These are phyloP conservation scores for Delia radicum DNA, from an alignment of 1,140 invertebrate genomes.

Conservation along the genomic window DNA sequence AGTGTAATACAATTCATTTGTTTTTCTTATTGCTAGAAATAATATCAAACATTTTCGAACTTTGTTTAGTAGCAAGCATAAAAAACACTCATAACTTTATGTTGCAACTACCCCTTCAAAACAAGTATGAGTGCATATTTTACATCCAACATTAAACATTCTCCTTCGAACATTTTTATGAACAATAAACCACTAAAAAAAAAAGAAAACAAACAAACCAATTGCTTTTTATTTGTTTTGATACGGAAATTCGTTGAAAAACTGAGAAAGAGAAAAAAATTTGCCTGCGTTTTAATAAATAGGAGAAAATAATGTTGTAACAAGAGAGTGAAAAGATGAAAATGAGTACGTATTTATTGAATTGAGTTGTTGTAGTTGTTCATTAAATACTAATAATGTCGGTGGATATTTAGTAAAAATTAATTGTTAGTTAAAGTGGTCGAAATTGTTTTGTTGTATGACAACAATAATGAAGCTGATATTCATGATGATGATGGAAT, in stretches of 20 bases:
- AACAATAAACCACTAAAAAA: neutral
- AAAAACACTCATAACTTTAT: neutral
- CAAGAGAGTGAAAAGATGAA: neutral
- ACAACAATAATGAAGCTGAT: no score
- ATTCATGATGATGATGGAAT: no score
- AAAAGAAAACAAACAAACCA: neutral
- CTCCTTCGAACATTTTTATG: neutral
- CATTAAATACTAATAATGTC: no score
- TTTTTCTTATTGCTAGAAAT: neutral
- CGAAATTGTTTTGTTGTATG: no score
- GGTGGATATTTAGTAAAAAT: no score
- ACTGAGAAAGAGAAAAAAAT: no score
- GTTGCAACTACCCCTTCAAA: neutral
- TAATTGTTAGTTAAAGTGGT: no score
- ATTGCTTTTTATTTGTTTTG: neutral
- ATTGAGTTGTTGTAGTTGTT: neutral
- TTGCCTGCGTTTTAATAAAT: neutral
- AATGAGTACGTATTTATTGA: neutral
- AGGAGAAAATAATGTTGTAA: neutral
- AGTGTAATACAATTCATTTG: no score
- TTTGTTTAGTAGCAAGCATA: neutral
- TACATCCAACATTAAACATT: neutral
- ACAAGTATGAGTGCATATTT: neutral
- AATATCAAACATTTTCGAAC: neutral
- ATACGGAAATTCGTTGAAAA: neutral